phyloP scores from a whole-genome alignment of 1,140 invertebrate species.

The Chionoecetes opilio region DNA sequence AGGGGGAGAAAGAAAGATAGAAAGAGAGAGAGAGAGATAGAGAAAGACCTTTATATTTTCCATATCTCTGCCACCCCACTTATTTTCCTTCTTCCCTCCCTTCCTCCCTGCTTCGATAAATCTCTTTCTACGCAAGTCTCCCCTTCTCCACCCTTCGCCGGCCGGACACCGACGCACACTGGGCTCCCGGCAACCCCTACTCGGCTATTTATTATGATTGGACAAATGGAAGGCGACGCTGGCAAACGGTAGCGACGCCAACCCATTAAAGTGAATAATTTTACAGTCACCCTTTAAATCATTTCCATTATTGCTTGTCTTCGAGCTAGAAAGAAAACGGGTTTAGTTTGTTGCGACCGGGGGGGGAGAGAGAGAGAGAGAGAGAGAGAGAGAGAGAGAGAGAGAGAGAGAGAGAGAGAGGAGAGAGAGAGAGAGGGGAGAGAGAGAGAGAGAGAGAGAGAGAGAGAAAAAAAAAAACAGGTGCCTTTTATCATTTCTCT shows the following conservation, averaged over 20 bases:
- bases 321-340: not conserved
- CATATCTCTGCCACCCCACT: no score
- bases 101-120: not conserved
- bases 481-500: no score
- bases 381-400: no score
- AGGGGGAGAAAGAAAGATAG: slow-evolving; percentile 30
- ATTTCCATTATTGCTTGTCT: not conserved
- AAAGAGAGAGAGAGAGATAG: slow-evolving; percentile 38
- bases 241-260: not conserved
- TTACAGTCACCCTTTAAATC: not conserved
- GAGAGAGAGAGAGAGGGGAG: no score
- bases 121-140: not conserved
- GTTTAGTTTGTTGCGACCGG: no score
- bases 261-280: not conserved
- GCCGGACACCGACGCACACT: not conserved
- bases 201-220: slow-evolving; percentile 1
- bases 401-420: no score
- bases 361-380: no score
- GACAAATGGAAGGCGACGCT: slow-evolving; percentile 17
- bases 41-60: no score
- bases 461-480: no score
- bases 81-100: not conserved
- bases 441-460: no score
- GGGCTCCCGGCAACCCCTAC: not conserved
- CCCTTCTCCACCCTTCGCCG: slow-evolving; percentile 20